Conservation (phyloP, 2,888 invertebrate species). For the Alloscopus bannaensis region DNA sequence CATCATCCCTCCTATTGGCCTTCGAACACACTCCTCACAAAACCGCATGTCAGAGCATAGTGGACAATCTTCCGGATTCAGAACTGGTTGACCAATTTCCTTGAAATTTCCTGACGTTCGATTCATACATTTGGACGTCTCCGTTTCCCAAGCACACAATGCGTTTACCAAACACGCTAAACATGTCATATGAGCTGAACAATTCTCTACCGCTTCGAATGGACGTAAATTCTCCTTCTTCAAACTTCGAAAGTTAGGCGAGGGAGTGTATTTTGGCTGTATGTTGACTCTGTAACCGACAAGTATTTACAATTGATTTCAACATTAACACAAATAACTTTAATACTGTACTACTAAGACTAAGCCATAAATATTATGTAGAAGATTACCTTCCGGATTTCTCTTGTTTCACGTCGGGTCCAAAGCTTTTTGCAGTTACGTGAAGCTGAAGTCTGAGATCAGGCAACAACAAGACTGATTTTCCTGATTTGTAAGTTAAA, state of each 20-base stretch:
- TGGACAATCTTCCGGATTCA: constrained; percentile 79
- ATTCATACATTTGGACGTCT: constrained; percentile 42
- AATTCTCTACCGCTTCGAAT: constrained; percentile 47
- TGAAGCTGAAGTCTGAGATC: constrained; percentile 76
- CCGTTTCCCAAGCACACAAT: constrained; percentile 67
- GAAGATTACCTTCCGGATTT: constrained; percentile 66
- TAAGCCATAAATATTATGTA: constrained; percentile 12
- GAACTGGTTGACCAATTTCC: constrained; percentile 34
- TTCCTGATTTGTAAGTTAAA: constrained; percentile 80
- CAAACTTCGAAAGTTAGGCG: constrained; percentile 29
- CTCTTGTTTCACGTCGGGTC: constrained; percentile 52
- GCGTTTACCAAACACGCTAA: constrained; percentile 68
- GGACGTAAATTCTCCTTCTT: constrained; percentile 69
- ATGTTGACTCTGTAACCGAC: constrained; percentile 45
- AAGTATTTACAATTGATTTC: no score
- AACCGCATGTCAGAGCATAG: constrained; percentile 93
- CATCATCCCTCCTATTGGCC: constrained; percentile 76
- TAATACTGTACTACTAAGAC: no score
- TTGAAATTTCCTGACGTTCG: constrained; percentile 18
- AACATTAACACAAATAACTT: no score
- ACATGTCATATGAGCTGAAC: constrained; percentile 60
- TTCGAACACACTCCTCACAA: constrained; percentile 88
- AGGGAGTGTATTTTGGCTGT: constrained; percentile 22
- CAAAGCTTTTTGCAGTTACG: constrained; percentile 62
- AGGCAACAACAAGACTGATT: constrained; percentile 77